Evolutionary conservation across 2,113 vertebrate genomes (phyloP).

Genomic region (Peromyscus californicus): DNA sequence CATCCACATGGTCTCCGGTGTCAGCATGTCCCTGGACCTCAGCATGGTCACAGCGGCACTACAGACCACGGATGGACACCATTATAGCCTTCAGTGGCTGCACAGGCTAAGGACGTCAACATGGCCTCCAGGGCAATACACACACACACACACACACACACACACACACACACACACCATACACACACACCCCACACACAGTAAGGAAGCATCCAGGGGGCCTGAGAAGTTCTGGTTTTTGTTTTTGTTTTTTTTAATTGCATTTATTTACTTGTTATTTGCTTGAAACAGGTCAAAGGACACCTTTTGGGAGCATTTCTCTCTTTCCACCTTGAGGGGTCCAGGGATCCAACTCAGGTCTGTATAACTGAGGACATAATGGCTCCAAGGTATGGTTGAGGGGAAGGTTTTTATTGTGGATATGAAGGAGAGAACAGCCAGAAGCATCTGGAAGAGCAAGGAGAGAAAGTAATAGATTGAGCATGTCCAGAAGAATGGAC

Average conservation of each 20-base stretch:
- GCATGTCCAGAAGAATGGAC: background rate
- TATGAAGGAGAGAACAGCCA: background rate
- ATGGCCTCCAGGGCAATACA: background rate
- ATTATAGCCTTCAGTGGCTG: background rate
- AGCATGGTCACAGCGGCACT: background rate
- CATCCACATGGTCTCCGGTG: background rate
- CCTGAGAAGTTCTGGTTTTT: background rate
- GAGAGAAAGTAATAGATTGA: background rate
- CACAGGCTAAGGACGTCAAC: too few relatives aligned
- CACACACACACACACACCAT: background rate
- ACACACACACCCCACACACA: background rate
- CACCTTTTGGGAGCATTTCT: background rate
- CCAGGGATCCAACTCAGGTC: background rate
- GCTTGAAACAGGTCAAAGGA: background rate
- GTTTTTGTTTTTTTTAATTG: background rate
- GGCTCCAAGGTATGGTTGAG: background rate
- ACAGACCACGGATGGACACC: background rate
- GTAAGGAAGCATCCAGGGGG: background rate
- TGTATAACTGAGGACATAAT: background rate
- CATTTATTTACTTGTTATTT: background rate
- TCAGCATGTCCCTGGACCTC: background rate
- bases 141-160: background rate
- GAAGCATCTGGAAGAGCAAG: background rate
- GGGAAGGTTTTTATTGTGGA: background rate
- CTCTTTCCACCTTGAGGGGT: background rate